phyloP scores from a whole-genome alignment of 2,797 vertebrate genomes.

The Mionectes olivaceus region DNA sequence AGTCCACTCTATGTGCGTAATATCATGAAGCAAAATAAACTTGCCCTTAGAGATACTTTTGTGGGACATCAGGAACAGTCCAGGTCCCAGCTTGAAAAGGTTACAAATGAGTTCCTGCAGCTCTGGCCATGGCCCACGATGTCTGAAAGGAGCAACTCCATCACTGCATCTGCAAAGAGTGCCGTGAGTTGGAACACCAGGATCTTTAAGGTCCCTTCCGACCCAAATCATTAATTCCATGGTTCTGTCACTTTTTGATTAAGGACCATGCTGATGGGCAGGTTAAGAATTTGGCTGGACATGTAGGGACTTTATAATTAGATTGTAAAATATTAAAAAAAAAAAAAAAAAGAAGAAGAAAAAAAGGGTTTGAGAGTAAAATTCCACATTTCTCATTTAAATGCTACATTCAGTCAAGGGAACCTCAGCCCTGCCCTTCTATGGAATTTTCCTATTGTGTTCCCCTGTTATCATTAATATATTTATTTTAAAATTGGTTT shows the following conservation, averaged over 20 bases:
- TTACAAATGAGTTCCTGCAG: background rate
- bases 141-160: background rate
- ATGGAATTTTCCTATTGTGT: background rate
- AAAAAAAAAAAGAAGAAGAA: background rate
- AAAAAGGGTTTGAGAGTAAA: background rate
- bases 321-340: background rate
- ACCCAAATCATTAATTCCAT: background rate
- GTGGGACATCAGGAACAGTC: background rate
- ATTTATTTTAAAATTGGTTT: background rate
- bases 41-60: background rate
- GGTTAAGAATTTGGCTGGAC: background rate
- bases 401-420: background rate
- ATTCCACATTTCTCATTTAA: background rate
- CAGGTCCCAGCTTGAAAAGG: background rate
- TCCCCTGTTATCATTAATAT: background rate
- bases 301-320: background rate
- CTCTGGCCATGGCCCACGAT: accelerated
- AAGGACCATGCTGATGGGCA: background rate
- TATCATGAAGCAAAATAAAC: background rate
- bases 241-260: background rate
- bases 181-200: background rate
- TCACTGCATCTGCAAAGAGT: background rate
- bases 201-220: too few species aligned
- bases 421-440: background rate
- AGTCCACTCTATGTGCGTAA: accelerated